Conservation (phyloP, 2,113 vertebrate species). For the Poeciliopsis turrubarensis region DNA sequence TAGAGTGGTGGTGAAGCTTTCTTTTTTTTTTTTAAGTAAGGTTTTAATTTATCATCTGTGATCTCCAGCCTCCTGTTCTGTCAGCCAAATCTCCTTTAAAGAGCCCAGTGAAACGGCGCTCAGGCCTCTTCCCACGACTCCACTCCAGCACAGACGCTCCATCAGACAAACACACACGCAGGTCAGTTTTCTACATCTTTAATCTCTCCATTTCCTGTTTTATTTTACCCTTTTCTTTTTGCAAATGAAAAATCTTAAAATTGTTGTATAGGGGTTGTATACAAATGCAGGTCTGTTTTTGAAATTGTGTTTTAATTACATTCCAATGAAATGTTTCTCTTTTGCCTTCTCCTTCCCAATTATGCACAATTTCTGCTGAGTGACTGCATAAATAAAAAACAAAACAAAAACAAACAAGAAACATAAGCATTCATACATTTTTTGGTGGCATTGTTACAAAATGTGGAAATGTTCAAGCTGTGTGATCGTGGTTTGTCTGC, state of each 20-base stretch:
- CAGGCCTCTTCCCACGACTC: conserved; percentile 93
- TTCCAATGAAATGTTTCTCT: no score
- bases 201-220: background rate
- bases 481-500: conserved; percentile 38
- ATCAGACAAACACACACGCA: conserved; percentile 82
- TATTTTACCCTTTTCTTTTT: no score
- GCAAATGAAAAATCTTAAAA: no score
- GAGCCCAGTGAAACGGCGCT: conserved; percentile 94
- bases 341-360: no score
- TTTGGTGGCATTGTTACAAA: background rate
- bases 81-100: conserved; percentile 89
- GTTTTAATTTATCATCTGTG: conserved; percentile 14
- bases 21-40: no score
- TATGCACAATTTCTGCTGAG: no score
- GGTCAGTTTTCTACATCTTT: conserved; percentile 68
- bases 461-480: background rate
- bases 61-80: conserved; percentile 83
- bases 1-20: background rate
- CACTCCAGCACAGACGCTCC: conserved; percentile 89
- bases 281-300: no score
- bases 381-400: no score
- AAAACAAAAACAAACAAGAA: no score
- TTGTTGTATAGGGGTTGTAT: no score
- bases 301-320: no score
- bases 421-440: background rate